Conservation (phyloP, 2,888 invertebrate genomes). For the Xestobium rufovillosum region DNA sequence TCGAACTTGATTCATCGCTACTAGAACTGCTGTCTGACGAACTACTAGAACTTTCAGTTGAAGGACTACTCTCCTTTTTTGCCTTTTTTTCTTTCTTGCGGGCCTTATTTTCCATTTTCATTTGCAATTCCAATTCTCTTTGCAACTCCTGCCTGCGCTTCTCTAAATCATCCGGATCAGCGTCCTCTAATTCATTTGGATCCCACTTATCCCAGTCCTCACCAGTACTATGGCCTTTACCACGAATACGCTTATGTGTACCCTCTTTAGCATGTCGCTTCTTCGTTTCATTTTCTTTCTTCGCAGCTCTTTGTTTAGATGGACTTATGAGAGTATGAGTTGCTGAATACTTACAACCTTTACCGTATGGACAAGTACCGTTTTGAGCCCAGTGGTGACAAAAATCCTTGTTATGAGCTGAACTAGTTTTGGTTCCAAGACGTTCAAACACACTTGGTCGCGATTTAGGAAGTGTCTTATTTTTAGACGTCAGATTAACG, state of each 20-base stretch:
- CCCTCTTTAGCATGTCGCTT: constrained; percentile 31
- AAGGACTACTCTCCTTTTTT: constrained; percentile 63
- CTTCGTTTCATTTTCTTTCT: constrained; percentile 53
- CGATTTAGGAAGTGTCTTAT: constrained; percentile 51
- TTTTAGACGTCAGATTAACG: constrained; percentile 60
- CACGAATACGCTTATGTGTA: constrained; percentile 23
- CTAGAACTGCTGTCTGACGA: constrained; percentile 58
- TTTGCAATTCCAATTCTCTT: constrained; percentile 68
- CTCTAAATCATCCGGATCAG: constrained; percentile 72
- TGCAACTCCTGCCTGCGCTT: constrained; percentile 67
- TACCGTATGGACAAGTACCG: constrained; percentile 71
- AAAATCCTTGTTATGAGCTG: constrained; percentile 53
- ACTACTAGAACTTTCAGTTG: constrained; percentile 55
- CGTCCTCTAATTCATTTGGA: constrained; percentile 71
- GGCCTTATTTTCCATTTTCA: constrained; percentile 67
- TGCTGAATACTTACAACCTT: constrained; percentile 67
- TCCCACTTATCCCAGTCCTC: constrained; percentile 68
- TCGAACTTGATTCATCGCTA: constrained; percentile 59
- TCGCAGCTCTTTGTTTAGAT: constrained; percentile 62
- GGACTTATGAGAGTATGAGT: constrained; percentile 70
- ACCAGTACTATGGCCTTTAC: constrained; percentile 19
- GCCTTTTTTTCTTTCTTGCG: constrained; percentile 61
- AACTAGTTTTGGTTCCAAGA: constrained; percentile 66
- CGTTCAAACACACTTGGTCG: constrained; percentile 79
- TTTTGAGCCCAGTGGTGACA: constrained; percentile 72